Evolutionary conservation across 2,797 vertebrate genomes (phyloP), one percentile per base, ranked within the genome.

Genomic region (Eptatretus atami): DNA sequence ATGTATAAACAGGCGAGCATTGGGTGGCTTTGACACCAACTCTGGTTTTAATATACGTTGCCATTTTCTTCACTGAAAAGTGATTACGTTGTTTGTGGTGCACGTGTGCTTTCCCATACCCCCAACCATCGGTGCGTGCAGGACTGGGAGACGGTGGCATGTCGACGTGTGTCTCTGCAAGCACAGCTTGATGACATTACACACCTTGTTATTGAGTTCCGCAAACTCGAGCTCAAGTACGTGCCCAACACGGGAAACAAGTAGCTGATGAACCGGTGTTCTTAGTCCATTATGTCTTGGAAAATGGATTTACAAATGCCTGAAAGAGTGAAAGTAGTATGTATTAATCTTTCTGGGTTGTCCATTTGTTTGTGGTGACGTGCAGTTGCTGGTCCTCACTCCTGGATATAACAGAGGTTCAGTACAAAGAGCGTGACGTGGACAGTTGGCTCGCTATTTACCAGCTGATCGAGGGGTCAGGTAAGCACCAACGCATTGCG

Each of bases 61-160:
- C 31, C 31, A 44, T 44, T 44, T 44, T 44, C 4, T 44, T 44
- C 31, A 44, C 4, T 8, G 6, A 44, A 44, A 44, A 44, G 6
- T 44, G 31, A 5, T 25, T 64, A 10, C 63, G 52, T 67, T 31
- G 66, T 65, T 61, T 63, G 14, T 14, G 15, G 14, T 25, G 53
- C 31, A 3, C 11, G 61, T 64, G 53, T 55, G 3, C 31, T 44
- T 5, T 44, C 31, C 31, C 31, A 44, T 44, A 44, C 31, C 31
- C 6, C 31, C 31, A 44, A 44, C 31, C 31, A 44, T 44, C 31
- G 31, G 31, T 44, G 6, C 31, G 6, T 44, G 31, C 69, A 98
- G 92, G 90, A 96, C 70, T 98, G 92, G 92, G 92, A 98, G 72
- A 79, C 83, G 54, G 90, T 86, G n/a, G 82, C 90, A 57, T 81